Evolutionary conservation across 2,888 invertebrate genomes (phyloP), one percentile per base, ranked within the genome.

Genomic region (Lacanobia wlatinum): DNA sequence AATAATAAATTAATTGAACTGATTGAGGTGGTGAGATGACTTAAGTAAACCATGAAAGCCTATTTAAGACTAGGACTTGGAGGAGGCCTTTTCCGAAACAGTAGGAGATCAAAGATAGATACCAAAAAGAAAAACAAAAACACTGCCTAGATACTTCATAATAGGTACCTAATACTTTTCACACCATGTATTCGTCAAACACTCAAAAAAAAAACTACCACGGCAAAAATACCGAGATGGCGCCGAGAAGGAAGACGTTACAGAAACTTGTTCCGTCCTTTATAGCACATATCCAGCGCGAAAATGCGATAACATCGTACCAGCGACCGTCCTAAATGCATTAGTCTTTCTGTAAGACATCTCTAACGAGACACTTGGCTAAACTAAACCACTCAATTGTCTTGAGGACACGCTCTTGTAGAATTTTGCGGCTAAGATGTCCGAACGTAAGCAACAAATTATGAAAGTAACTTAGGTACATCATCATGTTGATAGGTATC

Each of bases 361-460:
- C 59, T 70, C 70, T 84, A 84, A 82, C 77, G 72, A 78, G 82
- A 80, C 80, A 82, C 76, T 82, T 80, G 73, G 73, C 55, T 73
- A 74, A 84, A 84, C 77, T 84, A 78, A 84, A 84, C 84, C 72
- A 63, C 72, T 80, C 73, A 76, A 78, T 84, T 84, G 77, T 84
- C 70, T 73, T 76, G 50, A 80, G 63, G 69, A 72, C 68, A 61
- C 61, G 34, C 63, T 70, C 59, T 82, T 69, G 65, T 72, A 73
- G 72, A 66, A 69, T 72, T 70, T 63, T 70, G 28, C 46, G 62
- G 59, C 55, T 68, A 21, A 70, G 40, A 74, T 68, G 74, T 70
- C 67, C 58, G 59, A 70, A 67, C n/a, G 34, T 73, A 59, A 3
- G 28, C 3, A 28, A 70, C 55, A 52, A 65, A 76, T 67, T 65